Evolutionary conservation across 2,888 invertebrate species (phyloP).

Genomic region (Pherbina coryleti): DNA sequence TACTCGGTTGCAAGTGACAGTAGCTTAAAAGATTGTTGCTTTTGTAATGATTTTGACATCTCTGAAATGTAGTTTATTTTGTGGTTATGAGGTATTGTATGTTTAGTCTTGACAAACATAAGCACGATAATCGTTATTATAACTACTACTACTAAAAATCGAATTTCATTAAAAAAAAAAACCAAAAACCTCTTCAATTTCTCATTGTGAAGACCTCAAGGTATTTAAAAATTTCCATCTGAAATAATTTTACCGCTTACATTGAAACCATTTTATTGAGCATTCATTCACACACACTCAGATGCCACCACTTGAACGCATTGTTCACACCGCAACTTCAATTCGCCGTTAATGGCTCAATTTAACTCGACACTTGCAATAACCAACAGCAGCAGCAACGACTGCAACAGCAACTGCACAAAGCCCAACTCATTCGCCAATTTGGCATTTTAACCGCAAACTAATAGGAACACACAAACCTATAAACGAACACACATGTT

Average conservation of each 20-base stretch:
- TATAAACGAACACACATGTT: background rate
- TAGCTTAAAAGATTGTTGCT: too few species aligned
- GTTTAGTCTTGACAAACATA: too few species aligned
- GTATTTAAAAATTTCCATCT: too few species aligned
- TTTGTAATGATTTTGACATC: too few species aligned
- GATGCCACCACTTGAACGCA: background rate
- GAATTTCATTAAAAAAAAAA: too few species aligned
- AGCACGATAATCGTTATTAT: too few species aligned
- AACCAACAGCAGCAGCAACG: background rate
- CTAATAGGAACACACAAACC: slow-evolving; percentile 12
- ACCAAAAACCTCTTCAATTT: too few species aligned
- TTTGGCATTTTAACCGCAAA: slow-evolving; percentile 31
- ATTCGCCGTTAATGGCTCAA: slow-evolving; percentile 23
- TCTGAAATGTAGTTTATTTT: too few species aligned
- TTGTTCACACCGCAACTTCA: background rate
- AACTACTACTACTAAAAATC: too few species aligned
- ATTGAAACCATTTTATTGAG: background rate
- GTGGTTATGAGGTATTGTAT: too few species aligned
- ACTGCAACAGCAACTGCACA: background rate
- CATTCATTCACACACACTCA: background rate
- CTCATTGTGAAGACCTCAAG: too few species aligned
- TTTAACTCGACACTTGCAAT: slow-evolving; percentile 18
- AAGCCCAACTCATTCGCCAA: background rate
- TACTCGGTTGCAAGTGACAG: too few species aligned
- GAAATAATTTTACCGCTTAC: background rate